A percentile compares a stretch with the other conserved stretches of the same genome.
phyloP scores from a whole-genome alignment of 2,113 vertebrate species.

The Tragelaphus scriptus region DNA sequence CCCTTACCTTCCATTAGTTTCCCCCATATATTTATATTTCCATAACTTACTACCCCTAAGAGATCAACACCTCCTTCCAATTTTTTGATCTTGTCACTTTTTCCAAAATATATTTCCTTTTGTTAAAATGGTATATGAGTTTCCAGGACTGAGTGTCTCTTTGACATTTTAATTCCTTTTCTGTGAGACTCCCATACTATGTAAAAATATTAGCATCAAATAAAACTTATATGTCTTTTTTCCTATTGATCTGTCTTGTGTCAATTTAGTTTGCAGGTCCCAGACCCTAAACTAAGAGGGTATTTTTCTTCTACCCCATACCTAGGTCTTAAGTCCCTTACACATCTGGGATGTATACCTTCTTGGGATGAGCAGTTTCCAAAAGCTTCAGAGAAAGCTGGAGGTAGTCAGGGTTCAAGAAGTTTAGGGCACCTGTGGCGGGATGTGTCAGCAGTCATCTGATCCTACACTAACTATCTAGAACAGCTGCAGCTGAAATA shows the following conservation, averaged over 20 bases:
- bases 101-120: not conserved
- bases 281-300: not conserved
- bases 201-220: constrained; percentile 28
- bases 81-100: not conserved
- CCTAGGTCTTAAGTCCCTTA: not conserved
- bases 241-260: not conserved
- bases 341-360: not conserved
- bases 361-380: not conserved
- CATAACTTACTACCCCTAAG: not conserved
- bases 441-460: not conserved
- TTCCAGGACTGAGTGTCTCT: not conserved
- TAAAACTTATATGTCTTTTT: not conserved
- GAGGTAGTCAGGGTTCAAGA: not conserved
- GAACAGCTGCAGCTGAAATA: not conserved
- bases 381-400: constrained; percentile 6
- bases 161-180: constrained; percentile 10
- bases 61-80: not conserved
- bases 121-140: constrained; percentile 8
- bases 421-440: not conserved
- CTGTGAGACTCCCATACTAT: not conserved
- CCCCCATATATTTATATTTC: not conserved
- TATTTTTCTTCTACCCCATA: not conserved
- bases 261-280: constrained; percentile 26
- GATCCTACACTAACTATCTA: not conserved
- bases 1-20: constrained; percentile 10